These are phyloP conservation scores for Novumbra hubbsi DNA, from an alignment of 2,797 vertebrate species.

Conservation along the genomic window DNA sequence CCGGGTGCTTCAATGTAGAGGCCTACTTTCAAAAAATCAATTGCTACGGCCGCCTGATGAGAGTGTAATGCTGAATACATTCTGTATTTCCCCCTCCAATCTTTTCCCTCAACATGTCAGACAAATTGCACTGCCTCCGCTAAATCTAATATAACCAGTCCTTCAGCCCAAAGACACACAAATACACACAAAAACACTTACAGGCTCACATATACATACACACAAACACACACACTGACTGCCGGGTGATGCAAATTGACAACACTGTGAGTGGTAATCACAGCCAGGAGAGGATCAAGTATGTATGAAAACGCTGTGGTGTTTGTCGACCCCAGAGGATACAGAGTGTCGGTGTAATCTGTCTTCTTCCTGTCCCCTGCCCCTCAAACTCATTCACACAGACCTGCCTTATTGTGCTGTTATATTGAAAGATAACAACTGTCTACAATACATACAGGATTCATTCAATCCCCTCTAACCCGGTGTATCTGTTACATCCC, in stretches of 20 bases:
- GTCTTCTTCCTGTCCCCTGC: slow-evolving; percentile 45
- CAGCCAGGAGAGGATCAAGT: slow-evolving; percentile 65
- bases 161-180: slow-evolving; percentile 26
- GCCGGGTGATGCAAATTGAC: slow-evolving; percentile 58
- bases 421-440: slow-evolving; percentile 61
- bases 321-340: slow-evolving; percentile 44
- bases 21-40: slow-evolving; percentile 66
- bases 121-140: slow-evolving; percentile 72
- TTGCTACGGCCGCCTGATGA: slow-evolving; percentile 71
- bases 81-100: slow-evolving; percentile 68
- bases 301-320: slow-evolving; percentile 60
- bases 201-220: slow-evolving; percentile 8
- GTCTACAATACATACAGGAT: slow-evolving; percentile 46
- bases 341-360: slow-evolving; percentile 52
- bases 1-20: slow-evolving; percentile 48
- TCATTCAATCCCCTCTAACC: slow-evolving; percentile 24
- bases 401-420: slow-evolving; percentile 57
- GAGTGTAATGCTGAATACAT: slow-evolving; percentile 72
- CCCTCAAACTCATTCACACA: slow-evolving; percentile 61
- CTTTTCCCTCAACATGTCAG: slow-evolving; percentile 73
- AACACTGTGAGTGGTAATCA: slow-evolving; percentile 60
- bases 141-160: slow-evolving; percentile 69
- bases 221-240: slow-evolving; percentile 14
- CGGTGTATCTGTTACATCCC: not conserved
- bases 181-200: slow-evolving; percentile 29